Evolutionary conservation across 2,888 invertebrate species (phyloP), one percentile per base, ranked within the genome.

Genomic region (Tortrix viridana): DNA sequence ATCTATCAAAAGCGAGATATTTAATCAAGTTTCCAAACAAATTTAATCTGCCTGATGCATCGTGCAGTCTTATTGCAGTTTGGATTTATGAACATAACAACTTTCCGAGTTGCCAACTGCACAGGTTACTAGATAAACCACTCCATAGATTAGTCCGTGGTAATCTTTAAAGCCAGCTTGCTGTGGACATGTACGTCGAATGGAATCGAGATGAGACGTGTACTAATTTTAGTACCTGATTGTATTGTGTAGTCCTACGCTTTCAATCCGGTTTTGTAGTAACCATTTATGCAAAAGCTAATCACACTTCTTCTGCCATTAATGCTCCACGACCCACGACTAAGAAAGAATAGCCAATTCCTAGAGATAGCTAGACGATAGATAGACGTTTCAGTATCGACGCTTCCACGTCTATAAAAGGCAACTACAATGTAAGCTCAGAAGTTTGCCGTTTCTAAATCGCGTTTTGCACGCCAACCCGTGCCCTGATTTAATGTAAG

Each of bases 31-130:
- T 32, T 57, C 60, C 68, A 68, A 65, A 71, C 76, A 76, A 74
- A 80, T 80, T 79, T 79, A 79, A 79, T 74, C 74, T 55, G 57
- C 56, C 69, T 66, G 72, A 70, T 69, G 68, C 71, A 67, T 69
- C 65, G 6, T 41, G 68, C 69, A 63, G 54, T 49, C 68, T 67
- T 67, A 69, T 66, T 59, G 69, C 66, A 66, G 65, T 43, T 65
- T 65, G 67, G 74, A 74, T 74, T 73, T 75, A 74, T 69, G 73
- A 70, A 67, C 66, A 60, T 67, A 68, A 71, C 56, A 46, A 50
- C 50, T 57, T 72, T 69, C 59, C 48, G 50, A 71, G 67, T 73
- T 69, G 52, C 62, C 63, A 41, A 16, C 41, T 16, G n/a, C 41
- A 26, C 44, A 7, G 37, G 9, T 32, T 57, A 47, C 48, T 38